These are phyloP conservation scores for Cyprinus carpio DNA, from an alignment of 2,113 vertebrate species.

Conservation along the genomic window DNA sequence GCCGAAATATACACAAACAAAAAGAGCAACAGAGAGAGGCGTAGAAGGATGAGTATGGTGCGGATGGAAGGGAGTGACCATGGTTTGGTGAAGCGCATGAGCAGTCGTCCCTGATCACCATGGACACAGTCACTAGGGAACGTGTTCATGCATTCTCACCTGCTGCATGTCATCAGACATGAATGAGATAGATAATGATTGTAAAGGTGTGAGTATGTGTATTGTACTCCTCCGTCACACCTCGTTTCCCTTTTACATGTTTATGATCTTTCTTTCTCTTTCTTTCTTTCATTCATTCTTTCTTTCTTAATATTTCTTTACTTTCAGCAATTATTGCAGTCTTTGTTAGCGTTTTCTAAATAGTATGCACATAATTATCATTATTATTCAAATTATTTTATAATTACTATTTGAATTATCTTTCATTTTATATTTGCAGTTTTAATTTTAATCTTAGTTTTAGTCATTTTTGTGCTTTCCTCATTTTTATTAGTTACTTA, in stretches of 20 bases:
- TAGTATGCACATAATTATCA: no score
- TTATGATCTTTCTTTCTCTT: no score
- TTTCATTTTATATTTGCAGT: no score
- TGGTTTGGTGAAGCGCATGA: not conserved
- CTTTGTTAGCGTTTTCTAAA: not conserved
- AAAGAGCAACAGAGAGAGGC: not conserved
- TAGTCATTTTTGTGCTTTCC: no score
- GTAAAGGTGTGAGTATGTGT: not conserved
- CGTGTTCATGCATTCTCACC: slow-evolving; percentile 16
- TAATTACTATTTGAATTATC: no score
- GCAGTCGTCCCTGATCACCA: slow-evolving; percentile 9
- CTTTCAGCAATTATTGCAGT: not conserved
- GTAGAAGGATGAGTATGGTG: slow-evolving; percentile 17
- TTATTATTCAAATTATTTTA: no score
- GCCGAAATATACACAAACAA: not conserved
- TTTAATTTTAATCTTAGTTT: no score
- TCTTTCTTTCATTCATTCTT: no score
- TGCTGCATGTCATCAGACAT: slow-evolving; percentile 6
- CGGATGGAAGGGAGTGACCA: not conserved
- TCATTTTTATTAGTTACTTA: no score
- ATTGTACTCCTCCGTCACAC: not conserved
- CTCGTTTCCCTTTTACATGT: not conserved
- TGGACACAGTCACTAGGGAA: slow-evolving; percentile 34
- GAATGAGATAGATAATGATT: slow-evolving; percentile 10
- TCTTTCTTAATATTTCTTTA: no score